phyloP scores from a whole-genome alignment of 1,140 invertebrate genomes.

The Drosophila pruinosa region DNA sequence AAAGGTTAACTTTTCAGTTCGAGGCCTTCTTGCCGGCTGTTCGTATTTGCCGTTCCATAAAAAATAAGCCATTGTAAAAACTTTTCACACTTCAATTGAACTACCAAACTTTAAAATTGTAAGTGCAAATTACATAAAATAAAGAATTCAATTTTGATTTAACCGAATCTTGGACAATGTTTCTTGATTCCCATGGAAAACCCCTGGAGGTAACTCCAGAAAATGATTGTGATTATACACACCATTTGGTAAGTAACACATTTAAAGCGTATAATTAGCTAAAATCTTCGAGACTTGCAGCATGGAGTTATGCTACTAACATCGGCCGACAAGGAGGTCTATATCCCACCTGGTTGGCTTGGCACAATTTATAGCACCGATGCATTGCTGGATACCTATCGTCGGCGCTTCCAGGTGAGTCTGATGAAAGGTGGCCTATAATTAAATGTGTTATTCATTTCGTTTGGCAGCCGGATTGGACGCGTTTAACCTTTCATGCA shows the following conservation, averaged over 20 bases:
- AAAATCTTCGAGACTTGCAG: not conserved
- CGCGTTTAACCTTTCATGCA: slow-evolving; percentile 55
- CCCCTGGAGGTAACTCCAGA: slow-evolving; percentile 56
- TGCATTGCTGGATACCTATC: slow-evolving; percentile 37
- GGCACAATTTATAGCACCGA: slow-evolving; percentile 62
- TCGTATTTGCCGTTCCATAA: too few species aligned
- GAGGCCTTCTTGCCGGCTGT: too few species aligned
- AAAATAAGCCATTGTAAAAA: too few species aligned
- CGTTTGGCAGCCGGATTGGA: slow-evolving; percentile 32
- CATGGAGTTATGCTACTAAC: slow-evolving; percentile 54
- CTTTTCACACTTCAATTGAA: too few species aligned
- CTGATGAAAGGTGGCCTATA: not conserved
- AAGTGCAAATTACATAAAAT: not conserved
- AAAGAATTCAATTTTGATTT: not conserved
- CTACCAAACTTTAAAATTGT: not conserved
- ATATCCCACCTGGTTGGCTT: slow-evolving; percentile 52
- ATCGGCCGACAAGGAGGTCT: slow-evolving; percentile 47
- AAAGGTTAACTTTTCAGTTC: too few species aligned
- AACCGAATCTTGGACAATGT: slow-evolving; percentile 35
- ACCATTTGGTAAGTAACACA: slow-evolving; percentile 41
- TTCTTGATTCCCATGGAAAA: slow-evolving; percentile 43
- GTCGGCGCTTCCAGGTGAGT: slow-evolving; percentile 47
- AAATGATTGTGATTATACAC: slow-evolving; percentile 39
- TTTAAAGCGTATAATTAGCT: not conserved
- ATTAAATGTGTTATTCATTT: too few species aligned